phyloP scores from a whole-genome alignment of 2,888 invertebrate species.

The Aporophyla lueneburgensis region DNA sequence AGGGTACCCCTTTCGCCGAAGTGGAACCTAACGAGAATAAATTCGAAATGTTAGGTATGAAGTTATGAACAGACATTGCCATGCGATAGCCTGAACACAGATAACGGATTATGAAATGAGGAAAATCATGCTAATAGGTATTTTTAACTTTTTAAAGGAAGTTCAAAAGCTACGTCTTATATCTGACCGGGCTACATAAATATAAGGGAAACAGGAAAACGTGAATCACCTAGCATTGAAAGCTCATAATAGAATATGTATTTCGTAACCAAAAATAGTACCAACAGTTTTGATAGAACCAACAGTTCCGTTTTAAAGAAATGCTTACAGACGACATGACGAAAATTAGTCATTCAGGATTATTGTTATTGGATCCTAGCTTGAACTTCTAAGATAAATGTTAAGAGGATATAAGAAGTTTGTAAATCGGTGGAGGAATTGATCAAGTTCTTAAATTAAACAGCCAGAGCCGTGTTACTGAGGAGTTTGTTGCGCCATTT shows the following conservation, averaged over 20 bases:
- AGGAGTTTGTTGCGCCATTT: not conserved
- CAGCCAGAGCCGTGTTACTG: not conserved
- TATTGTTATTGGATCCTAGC: not conserved
- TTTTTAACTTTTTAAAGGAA: constrained; percentile 2
- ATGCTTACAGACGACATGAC: too few relatives aligned
- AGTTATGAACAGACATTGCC: not conserved
- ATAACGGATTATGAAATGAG: constrained; percentile 11
- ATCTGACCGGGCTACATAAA: not conserved
- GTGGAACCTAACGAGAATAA: not conserved
- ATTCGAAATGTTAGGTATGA: not conserved
- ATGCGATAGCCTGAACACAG: not conserved
- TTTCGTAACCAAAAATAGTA: not conserved
- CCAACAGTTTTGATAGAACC: not conserved
- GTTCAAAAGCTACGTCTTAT: constrained; percentile 1
- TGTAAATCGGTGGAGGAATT: not conserved
- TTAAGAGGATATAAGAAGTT: not conserved
- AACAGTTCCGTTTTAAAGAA: too few relatives aligned
- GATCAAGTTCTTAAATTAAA: not conserved
- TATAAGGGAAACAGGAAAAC: constrained; percentile 5
- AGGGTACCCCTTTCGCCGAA: not conserved
- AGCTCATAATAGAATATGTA: not conserved
- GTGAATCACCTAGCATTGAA: not conserved
- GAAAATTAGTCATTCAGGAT: not conserved
- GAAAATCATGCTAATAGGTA: not conserved
- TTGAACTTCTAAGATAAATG: not conserved